Evolutionary conservation across 2,113 vertebrate species (phyloP), one percentile per base, ranked within the genome.

Genomic region (Chaetura pelagica): DNA sequence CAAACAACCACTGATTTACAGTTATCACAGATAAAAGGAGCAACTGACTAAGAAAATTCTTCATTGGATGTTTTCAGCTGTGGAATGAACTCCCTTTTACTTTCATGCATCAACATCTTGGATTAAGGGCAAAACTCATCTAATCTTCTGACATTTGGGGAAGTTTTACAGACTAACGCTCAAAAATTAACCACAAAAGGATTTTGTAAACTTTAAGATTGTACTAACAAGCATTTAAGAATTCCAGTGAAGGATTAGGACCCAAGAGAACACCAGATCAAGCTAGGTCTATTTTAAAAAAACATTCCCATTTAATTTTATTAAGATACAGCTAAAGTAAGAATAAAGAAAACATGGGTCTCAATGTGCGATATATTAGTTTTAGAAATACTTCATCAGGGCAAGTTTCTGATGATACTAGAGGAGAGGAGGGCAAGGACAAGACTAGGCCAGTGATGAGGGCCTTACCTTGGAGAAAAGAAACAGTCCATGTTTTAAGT

Each of bases 151-250:
- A 84, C 52, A 71, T 96, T 91, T 38, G 26, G 69, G 62, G 66
- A 89, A 68, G 29, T 59, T 82, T 78, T 77, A 75, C 62, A 91
- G 58, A 63, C 66, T 64, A 23, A 87, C 54, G 68, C 35, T 87
- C 8, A 7, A 64, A 87, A 91, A 82, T 59, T 84, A 95, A 95
- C 79, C 81, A 91, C 81, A 90, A 93, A 95, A 82, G n/a, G 48
- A 55, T 68, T 91, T 68, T 64, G 21, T 94, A 91, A 93, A 93
- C 74, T 64, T 67, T n/a, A 59, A 62, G 76, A 77, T 80, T 64
- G 52, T 27, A 86, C 38, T 87, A 82, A 55, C 44, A 95, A 84
- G 80, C 57, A 82, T 64, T 91, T 95, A 61, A 87, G 66, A 84
- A 78, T 63, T 87, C 61, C 74, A 87, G 40, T 61, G 64, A 91